A percentile compares a stretch with the other conserved stretches of the same genome.
Evolutionary conservation across 2,888 invertebrate species (phyloP).

Genomic region (Nomada flava): DNA sequence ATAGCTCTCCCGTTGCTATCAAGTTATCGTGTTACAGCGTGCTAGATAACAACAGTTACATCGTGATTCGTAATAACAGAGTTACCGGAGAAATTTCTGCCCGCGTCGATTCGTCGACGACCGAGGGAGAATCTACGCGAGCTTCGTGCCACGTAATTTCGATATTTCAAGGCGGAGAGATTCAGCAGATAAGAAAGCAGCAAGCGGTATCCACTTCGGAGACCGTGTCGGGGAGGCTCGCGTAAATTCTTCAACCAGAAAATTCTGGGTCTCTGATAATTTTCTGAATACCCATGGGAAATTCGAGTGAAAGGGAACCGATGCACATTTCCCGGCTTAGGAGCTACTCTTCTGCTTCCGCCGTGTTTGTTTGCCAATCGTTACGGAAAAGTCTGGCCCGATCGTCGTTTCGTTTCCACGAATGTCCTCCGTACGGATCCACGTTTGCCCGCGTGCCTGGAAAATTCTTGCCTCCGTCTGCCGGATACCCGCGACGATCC

Average conservation of each 20-base stretch:
- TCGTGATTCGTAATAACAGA: conserved; percentile 19
- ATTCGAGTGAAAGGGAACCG: conserved; percentile 61
- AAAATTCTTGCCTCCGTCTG: conserved; percentile 1
- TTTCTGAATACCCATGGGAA: conserved; percentile 73
- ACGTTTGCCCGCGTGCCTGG: background rate
- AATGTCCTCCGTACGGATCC: background rate
- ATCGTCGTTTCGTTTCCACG: background rate
- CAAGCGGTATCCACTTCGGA: conserved; percentile 7
- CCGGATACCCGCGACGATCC: background rate
- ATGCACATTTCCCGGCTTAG: background rate
- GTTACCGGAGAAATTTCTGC: background rate
- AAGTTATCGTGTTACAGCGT: conserved; percentile 29
- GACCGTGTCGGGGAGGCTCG: background rate
- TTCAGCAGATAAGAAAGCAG: conserved; percentile 17
- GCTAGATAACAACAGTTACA: conserved; percentile 16
- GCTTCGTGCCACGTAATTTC: conserved; percentile 29
- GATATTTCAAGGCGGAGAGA: conserved; percentile 14
- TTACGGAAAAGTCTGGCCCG: background rate
- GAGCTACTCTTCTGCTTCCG: background rate
- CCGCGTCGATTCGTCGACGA: background rate
- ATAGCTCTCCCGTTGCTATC: conserved; percentile 2
- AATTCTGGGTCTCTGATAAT: conserved; percentile 59
- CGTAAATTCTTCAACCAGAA: conserved; percentile 55
- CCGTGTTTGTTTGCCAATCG: background rate
- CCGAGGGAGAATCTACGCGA: background rate